Conservation (phyloP, 53 echinoderm and acorn worm genomes). For the Hippasteria phrygiana region DNA sequence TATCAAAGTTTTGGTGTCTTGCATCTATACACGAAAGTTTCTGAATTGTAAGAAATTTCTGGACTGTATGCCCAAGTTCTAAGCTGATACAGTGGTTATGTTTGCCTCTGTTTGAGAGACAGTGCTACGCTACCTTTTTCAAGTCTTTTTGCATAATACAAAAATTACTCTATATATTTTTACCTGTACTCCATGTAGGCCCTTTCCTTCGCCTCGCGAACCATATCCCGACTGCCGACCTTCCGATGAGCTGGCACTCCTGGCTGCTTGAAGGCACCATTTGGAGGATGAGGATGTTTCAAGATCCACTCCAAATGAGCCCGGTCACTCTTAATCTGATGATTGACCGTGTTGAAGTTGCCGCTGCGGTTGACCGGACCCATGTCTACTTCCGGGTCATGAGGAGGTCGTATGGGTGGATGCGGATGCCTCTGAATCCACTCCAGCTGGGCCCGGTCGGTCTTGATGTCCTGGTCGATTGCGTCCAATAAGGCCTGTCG, state of each 20-base stretch:
- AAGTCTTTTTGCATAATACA: too few species aligned
- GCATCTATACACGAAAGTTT: too few species aligned
- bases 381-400: conserved; percentile 36
- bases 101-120: too few species aligned
- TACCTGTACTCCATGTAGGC: conserved; percentile 79
- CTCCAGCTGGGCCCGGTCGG: conserved; percentile 85
- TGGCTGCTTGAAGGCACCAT: conserved; percentile 41
- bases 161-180: too few species aligned
- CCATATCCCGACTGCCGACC: conserved; percentile 84
- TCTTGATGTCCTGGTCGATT: conserved; percentile 73
- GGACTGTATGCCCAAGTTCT: too few species aligned
- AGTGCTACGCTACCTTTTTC: too few species aligned
- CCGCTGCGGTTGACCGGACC: conserved; percentile 72
- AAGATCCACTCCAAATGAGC: conserved; percentile 83
- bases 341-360: conserved; percentile 72
- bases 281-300: conserved; percentile 66
- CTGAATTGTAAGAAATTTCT: too few species aligned
- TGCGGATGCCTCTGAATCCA: conserved; percentile 80
- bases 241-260: conserved; percentile 48
- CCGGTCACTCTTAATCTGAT: conserved; percentile 79
- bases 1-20: too few species aligned
- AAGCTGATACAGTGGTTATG: too few species aligned
- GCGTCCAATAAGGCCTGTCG: conserved; percentile 64
- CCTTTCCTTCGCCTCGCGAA: conserved; percentile 83
- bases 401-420: conserved; percentile 55